These are phyloP conservation scores for Campaea margaritaria DNA, from an alignment of 2,888 invertebrate genomes.

Conservation along the genomic window DNA sequence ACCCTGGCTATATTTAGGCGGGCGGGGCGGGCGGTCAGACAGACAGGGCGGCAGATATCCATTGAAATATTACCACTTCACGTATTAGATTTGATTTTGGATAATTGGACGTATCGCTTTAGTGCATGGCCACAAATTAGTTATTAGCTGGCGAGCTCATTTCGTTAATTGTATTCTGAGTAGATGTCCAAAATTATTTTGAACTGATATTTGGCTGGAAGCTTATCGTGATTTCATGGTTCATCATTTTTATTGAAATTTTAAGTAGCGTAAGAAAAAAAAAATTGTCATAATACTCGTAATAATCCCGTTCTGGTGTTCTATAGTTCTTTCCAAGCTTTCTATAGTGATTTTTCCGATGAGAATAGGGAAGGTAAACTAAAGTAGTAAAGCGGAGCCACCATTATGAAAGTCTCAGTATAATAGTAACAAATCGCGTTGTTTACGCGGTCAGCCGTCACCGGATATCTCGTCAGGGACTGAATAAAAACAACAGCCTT, in stretches of 20 bases:
- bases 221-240: no score
- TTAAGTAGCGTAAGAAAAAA: no score
- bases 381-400: slow-evolving; percentile 14
- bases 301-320: no score
- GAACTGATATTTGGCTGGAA: no score
- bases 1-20: slow-evolving; percentile 51
- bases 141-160: slow-evolving; percentile 24
- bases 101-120: slow-evolving; percentile 44
- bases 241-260: no score
- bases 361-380: no score
- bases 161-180: slow-evolving; percentile 13
- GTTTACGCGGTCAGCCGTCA: slow-evolving; percentile 40
- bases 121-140: slow-evolving; percentile 40
- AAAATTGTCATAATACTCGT: no score
- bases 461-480: slow-evolving; percentile 22
- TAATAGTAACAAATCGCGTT: slow-evolving; percentile 44
- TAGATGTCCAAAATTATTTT: not conserved
- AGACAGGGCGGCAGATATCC: slow-evolving; percentile 41
- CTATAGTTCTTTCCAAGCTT: no score
- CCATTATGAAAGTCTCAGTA: slow-evolving; percentile 39
- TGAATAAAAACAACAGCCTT: slow-evolving; percentile 13
- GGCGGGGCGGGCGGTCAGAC: slow-evolving; percentile 45
- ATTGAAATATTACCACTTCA: slow-evolving; percentile 53
- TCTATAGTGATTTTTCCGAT: no score
- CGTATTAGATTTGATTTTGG: slow-evolving; percentile 52